These are phyloP conservation scores for Drosophila kepulauana DNA, from an alignment of 1,140 invertebrate species.

Conservation along the genomic window DNA sequence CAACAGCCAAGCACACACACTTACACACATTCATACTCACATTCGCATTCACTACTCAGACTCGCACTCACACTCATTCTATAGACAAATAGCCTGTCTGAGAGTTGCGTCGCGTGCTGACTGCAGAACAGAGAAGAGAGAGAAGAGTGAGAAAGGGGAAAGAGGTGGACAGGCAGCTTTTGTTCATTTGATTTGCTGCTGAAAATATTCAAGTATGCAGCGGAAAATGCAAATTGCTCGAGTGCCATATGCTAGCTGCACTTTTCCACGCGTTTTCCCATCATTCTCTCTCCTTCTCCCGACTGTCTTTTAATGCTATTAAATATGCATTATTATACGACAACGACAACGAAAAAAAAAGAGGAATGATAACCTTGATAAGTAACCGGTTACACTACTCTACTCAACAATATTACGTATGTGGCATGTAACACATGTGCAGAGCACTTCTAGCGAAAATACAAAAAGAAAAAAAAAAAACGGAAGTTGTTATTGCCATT, in stretches of 20 bases:
- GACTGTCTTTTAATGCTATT: conserved; percentile 50
- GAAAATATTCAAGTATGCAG: conserved; percentile 65
- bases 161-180: background rate
- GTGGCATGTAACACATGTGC: conserved; percentile 3
- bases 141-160: too few species aligned
- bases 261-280: conserved; percentile 16
- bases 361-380: conserved; percentile 65
- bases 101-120: conserved; percentile 14
- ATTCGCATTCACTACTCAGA: background rate
- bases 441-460: conserved; percentile 4
- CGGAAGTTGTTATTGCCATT: conserved; percentile 15
- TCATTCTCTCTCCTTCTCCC: background rate
- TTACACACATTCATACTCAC: background rate
- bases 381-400: conserved; percentile 39
- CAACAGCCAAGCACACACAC: background rate
- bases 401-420: conserved; percentile 10
- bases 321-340: conserved; percentile 64
- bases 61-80: background rate
- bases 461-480: background rate
- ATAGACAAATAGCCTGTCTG: conserved; percentile 67
- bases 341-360: background rate
- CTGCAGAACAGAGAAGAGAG: too few species aligned
- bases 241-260: conserved; percentile 14
- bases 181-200: conserved; percentile 22
- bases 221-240: conserved; percentile 64